A percentile compares a stretch with the other conserved stretches of the same genome.
These are phyloP conservation scores for Microplitis deprimator DNA, from an alignment of 2,888 invertebrate species.

Conservation along the genomic window DNA sequence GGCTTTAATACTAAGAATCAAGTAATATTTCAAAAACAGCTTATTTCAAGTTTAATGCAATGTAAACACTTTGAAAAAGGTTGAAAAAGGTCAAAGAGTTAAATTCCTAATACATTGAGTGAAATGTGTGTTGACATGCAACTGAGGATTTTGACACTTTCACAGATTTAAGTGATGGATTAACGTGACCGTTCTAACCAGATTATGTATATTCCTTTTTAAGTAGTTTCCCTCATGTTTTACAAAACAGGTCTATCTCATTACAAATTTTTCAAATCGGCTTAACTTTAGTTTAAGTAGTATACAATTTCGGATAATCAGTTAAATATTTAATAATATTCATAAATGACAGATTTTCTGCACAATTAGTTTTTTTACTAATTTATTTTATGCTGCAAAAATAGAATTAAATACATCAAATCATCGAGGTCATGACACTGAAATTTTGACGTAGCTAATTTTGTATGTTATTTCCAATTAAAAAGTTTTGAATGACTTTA, in stretches of 20 bases:
- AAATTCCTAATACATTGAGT: conserved; percentile 45
- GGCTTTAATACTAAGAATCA: not conserved
- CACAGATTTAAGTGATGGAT: conserved; percentile 24
- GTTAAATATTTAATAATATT: not conserved
- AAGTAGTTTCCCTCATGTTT: not conserved
- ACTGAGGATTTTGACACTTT: conserved; percentile 38
- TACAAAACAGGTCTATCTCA: not conserved
- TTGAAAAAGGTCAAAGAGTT: conserved; percentile 46
- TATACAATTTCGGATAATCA: not conserved
- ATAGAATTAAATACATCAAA: too few relatives aligned
- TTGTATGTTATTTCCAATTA: too few relatives aligned
- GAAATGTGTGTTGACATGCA: conserved; percentile 54
- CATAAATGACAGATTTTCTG: not conserved
- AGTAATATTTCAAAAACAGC: conserved; percentile 4
- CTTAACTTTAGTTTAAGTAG: conserved; percentile 33
- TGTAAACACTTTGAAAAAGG: conserved; percentile 27
- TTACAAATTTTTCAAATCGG: conserved; percentile 45
- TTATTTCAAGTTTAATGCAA: not conserved
- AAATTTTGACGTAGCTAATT: too few relatives aligned
- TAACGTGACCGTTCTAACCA: conserved; percentile 39
- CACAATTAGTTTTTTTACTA: not conserved
- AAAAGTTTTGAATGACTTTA: too few relatives aligned
- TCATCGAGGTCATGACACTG: too few relatives aligned
- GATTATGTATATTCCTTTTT: conserved; percentile 43
- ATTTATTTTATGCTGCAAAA: too few relatives aligned